Percentiles rank a stretch among this genome's conserved stretches.
phyloP scores from a whole-genome alignment of 2,888 invertebrate genomes.

The Mactromeris polynyma region DNA sequence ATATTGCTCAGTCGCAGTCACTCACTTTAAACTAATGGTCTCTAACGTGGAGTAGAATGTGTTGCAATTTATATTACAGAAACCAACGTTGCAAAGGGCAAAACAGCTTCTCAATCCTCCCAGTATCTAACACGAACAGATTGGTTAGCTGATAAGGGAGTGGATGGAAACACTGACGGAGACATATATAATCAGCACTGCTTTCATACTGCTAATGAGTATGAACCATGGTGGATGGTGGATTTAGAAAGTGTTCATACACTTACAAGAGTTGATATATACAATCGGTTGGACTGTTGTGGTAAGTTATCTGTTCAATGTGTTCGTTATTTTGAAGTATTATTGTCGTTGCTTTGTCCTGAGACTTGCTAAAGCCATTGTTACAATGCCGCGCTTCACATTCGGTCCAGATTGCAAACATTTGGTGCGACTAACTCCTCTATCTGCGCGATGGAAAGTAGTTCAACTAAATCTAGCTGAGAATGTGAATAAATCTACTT shows the following conservation, averaged over 20 bases:
- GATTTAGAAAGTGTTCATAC: background rate
- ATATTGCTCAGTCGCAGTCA: no score
- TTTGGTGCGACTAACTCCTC: no score
- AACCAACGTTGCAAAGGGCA: constrained; percentile 13
- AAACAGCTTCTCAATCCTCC: background rate
- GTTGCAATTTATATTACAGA: background rate
- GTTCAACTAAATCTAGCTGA: no score
- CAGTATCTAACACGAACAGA: background rate
- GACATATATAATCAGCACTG: constrained; percentile 7
- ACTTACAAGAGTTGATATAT: background rate
- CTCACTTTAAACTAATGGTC: no score
- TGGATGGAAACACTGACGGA: background rate
- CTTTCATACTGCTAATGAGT: background rate
- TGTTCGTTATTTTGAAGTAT: no score
- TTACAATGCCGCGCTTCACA: no score
- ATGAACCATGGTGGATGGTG: constrained; percentile 26
- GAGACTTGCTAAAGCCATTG: no score
- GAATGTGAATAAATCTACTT: no score
- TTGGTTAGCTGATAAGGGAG: constrained; percentile 14
- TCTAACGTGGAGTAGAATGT: no score
- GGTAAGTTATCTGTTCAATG: background rate
- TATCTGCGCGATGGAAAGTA: no score
- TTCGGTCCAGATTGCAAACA: no score
- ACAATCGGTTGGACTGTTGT: constrained; percentile 19
- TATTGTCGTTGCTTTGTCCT: no score